phyloP scores from a whole-genome alignment of 2,888 invertebrate genomes.

The Paralinhomoeus sp. region DNA sequence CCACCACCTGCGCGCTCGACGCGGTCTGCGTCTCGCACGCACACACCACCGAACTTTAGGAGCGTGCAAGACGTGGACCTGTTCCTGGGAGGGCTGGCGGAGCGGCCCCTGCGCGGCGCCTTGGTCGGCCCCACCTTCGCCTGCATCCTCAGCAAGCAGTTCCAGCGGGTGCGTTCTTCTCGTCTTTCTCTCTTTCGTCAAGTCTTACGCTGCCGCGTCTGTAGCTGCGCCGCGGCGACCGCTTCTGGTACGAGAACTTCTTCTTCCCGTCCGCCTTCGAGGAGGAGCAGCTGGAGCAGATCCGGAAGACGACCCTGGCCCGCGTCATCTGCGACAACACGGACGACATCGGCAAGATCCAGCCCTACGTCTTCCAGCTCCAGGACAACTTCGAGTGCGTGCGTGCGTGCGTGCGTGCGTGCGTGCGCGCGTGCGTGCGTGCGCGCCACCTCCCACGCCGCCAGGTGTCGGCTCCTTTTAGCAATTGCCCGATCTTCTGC shows the following conservation, averaged over 20 bases:
- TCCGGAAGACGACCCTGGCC: conserved; percentile 18
- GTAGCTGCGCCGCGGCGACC: conserved; percentile 3
- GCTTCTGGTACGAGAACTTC: conserved; percentile 26
- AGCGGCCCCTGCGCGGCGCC: conserved; percentile 17
- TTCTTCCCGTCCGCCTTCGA: conserved; percentile 20
- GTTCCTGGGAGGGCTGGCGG: conserved; percentile 21
- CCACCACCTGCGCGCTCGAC: no score
- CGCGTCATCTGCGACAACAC: conserved; percentile 20
- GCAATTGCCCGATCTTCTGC: conserved; percentile 20
- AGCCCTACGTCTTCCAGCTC: conserved; percentile 17
- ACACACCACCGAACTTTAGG: no score
- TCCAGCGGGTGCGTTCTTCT: conserved; percentile 14
- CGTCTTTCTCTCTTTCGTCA: background rate
- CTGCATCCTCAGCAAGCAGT: conserved; percentile 20
- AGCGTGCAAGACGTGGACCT: conserved; percentile 20
- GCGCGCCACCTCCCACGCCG: no score
- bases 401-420: background rate
- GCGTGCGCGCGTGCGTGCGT: background rate
- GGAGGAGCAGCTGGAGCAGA: conserved; percentile 17
- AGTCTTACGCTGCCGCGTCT: no score
- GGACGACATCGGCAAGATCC: conserved; percentile 15
- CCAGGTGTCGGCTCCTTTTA: no score
- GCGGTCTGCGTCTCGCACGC: no score
- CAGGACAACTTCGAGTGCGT: conserved; percentile 19
- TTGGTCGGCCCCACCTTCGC: conserved; percentile 22